Evolutionary conservation across 2,888 invertebrate genomes (phyloP), one percentile per base, ranked within the genome.

Genomic region (Crematogaster levior): DNA sequence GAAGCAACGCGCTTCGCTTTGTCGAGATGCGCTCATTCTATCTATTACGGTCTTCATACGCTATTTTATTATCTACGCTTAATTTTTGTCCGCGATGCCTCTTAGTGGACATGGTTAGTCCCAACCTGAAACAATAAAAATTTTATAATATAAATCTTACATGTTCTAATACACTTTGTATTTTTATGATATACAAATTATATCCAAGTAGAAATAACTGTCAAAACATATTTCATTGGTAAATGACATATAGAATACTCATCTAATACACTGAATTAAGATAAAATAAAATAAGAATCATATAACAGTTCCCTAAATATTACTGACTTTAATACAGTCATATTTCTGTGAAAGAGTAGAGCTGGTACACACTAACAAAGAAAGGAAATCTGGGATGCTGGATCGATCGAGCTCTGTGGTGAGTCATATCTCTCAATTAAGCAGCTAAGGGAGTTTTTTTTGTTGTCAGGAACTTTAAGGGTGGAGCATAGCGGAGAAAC

Each of bases 61-160:
- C 91, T 93, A 93, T 92, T 93, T 93, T 93, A 91, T 91, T 91
- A 90, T 92, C 93, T 93, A 92, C 89, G 90, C 91, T 94, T 91
- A 93, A 93, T 92, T 93, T 93, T 90, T 91, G 93, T 92, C 92
- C 93, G 90, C 92, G 91, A 86, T 92, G 92, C 92, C 93, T 93
- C 92, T 93, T 94, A 94, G 92, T 93, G 93, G 93, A 94, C 94
- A 94, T 94, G 94, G 93, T 94, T 94, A 93, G 90, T 92, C 92
- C 93, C 92, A 93, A 93, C 92, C 94, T 94, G 88, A 4, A 92
- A 93, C 83, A 87, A 68, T 82, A 34, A 34, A 34, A 75, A 66
- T 56, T 68, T 51, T 72, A 21, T 61, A 43, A 53, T 21, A 66
- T 53, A 18, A 84, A 53, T 63, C 3, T 53, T 7, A 18, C 5